phyloP scores from a whole-genome alignment of 2,888 invertebrate species.

The Drosophila macrospina region DNA sequence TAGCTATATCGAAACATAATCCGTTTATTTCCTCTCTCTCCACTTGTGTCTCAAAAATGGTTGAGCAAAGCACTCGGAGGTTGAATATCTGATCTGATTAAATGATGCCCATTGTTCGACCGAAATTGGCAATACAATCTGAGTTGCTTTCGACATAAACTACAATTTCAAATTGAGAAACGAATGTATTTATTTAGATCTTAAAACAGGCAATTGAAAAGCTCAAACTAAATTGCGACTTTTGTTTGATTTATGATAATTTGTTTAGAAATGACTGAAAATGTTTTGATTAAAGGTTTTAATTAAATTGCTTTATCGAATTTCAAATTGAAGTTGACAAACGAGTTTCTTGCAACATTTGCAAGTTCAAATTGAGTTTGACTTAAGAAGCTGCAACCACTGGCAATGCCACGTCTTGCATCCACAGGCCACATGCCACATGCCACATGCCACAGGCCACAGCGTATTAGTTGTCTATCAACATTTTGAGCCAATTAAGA shows the following conservation, averaged over 20 bases:
- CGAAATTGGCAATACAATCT: too few species aligned
- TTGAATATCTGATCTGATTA: too few species aligned
- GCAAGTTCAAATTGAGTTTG: background rate
- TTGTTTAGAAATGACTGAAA: too few species aligned
- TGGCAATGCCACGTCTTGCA: background rate
- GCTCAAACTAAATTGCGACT: too few species aligned
- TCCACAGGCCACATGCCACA: background rate
- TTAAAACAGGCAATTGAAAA: too few species aligned
- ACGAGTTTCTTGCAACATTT: constrained; percentile 1
- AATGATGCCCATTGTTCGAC: too few species aligned
- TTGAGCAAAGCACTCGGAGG: too few species aligned
- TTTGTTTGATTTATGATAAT: too few species aligned
- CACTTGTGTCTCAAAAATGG: background rate
- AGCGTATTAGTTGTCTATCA: constrained; percentile 35
- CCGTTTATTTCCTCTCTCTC: background rate
- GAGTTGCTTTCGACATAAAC: too few species aligned
- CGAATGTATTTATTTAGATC: too few species aligned
- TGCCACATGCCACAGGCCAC: constrained; percentile 26
- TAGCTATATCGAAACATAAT: background rate
- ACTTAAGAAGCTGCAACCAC: constrained; percentile 1
- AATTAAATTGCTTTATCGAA: background rate
- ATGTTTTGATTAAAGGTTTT: too few species aligned
- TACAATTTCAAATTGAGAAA: too few species aligned
- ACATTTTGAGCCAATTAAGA: constrained; percentile 55
- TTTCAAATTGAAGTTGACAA: background rate